Conservation (phyloP, 2,888 invertebrate genomes). For the Parascotia fuliginaria region DNA sequence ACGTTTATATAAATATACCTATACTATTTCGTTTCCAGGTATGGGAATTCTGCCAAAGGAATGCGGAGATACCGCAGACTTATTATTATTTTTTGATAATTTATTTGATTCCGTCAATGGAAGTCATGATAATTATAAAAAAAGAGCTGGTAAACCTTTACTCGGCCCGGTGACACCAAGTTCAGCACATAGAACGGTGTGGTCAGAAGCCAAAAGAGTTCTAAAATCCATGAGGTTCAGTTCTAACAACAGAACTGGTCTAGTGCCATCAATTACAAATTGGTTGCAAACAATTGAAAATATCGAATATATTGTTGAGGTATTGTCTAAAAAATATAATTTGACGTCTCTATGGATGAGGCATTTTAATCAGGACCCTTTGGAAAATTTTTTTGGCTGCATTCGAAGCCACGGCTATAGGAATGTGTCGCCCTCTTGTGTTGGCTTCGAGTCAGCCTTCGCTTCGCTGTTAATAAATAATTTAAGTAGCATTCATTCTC, state of each 20-base stretch:
- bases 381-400: conserved; percentile 2
- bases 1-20: no score
- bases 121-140: neutral
- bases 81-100: no score
- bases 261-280: neutral
- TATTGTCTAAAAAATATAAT: neutral
- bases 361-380: conserved; percentile 1
- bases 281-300: conserved; percentile 6
- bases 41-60: no score
- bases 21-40: no score
- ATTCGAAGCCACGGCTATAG: neutral
- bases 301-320: conserved; percentile 1
- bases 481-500: neutral
- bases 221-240: neutral
- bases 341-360: conserved; percentile 3
- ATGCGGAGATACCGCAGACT: no score
- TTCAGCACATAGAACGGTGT: neutral
- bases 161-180: neutral
- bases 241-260: no score
- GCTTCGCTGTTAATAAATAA: conserved; percentile 1
- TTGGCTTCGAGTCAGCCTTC: neutral
- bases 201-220: neutral
- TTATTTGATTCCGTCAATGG: no score
- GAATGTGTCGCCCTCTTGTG: neutral
- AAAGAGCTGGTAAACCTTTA: neutral